These are phyloP conservation scores for Melanocharis versteri DNA, from an alignment of 2,113 vertebrate species.

Conservation along the genomic window DNA sequence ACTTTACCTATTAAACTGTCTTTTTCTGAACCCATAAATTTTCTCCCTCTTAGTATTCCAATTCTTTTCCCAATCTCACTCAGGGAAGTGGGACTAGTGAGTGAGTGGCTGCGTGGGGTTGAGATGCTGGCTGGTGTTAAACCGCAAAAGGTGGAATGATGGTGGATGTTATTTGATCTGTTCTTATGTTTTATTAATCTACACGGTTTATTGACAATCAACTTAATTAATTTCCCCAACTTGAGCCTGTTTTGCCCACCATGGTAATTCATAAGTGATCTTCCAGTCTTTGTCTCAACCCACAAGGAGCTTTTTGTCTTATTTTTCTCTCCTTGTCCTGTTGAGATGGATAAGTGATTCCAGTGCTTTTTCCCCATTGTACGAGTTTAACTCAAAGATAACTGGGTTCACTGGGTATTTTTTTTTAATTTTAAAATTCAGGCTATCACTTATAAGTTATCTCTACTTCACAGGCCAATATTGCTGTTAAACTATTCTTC, in stretches of 20 bases:
- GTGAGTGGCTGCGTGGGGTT: background rate
- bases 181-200: background rate
- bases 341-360: background rate
- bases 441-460: background rate
- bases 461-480: background rate
- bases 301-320: background rate
- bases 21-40: background rate
- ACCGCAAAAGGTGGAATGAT: background rate
- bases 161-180: background rate
- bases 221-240: background rate
- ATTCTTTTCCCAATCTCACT: background rate
- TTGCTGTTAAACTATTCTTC: background rate
- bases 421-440: background rate
- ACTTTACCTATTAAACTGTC: background rate
- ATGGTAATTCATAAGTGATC: background rate
- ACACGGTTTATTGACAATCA: background rate
- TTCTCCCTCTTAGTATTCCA: background rate
- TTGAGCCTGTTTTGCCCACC: background rate
- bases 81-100: accelerated
- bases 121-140: background rate
- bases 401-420: background rate
- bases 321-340: background rate
- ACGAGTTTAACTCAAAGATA: background rate
- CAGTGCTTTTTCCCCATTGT: background rate
- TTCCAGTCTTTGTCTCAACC: background rate